Evolutionary conservation across 2,113 vertebrate species (phyloP), one percentile per base, ranked within the genome.

Genomic region (Panthera leo): DNA sequence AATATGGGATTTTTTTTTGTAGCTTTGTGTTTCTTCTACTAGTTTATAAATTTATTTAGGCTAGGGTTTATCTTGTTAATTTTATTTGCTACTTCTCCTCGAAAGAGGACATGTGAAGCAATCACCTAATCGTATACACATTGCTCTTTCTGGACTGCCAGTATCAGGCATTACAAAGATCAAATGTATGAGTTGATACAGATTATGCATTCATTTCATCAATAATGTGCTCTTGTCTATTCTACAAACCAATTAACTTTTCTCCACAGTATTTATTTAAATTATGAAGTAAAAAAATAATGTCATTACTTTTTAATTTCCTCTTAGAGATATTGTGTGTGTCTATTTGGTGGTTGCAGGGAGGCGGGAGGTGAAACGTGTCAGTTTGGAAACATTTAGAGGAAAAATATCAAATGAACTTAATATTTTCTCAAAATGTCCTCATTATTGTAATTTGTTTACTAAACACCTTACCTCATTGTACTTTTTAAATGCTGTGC

Each of bases 161-260:
- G 68, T 31, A 48, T 39, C 4, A 92, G 10, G 13, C 23, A 65
- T 42, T 79, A 93, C 9, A 68, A 92, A 92, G 27, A 55, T 84
- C 5, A 83, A 48, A 76, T 25, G 19, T 36, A 89, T 14, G 12
- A 75, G 6, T 55, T 87, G 10, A 90, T 55, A 27, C 14, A 18
- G 14, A 95, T 91, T 80, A 84, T 75, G 12, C 1, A 79, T 85
- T 85, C 5, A 88, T 88, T 96, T 88, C 15, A 95, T 91, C n/a
- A 84, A 51, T 86, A 92, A 39, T 12, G 51, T 90, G 1, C 63
- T 73, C 18, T 45, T n/a, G 90, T 63, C 1, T 58, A 23, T 11
- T 94, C 9, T 58, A 86, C 10, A 79, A 91, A 82, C 8, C 9
- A 71, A 76, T 97, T 76, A 39, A 73, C 31, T 4, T 89, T 96